These are phyloP conservation scores for Enteromius paludinosus DNA, from an alignment of 2,797 vertebrate genomes.

Conservation along the genomic window DNA sequence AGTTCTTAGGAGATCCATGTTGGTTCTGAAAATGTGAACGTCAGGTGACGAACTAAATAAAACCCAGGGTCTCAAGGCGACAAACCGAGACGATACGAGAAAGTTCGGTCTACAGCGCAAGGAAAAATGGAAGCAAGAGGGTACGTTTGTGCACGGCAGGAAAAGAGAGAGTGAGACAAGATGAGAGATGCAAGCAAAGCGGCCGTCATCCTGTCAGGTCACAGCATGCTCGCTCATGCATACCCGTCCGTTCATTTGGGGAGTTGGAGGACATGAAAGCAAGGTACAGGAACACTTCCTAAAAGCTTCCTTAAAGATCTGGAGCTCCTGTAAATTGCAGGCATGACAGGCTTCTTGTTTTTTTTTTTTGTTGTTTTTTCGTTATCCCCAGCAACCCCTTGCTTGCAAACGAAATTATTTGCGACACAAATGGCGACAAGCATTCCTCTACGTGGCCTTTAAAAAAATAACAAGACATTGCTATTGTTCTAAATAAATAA, in stretches of 20 bases:
- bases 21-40: neutral
- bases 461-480: neutral
- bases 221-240: slow-evolving; percentile 60
- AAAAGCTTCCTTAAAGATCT: slow-evolving; percentile 35
- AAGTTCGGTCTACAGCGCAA: slow-evolving; percentile 12
- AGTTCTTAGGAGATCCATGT: slow-evolving; percentile 5
- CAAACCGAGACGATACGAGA: neutral
- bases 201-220: slow-evolving; percentile 64
- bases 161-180: slow-evolving; percentile 7
- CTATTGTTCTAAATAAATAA: neutral
- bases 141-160: neutral
- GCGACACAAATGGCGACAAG: neutral
- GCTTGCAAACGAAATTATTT: neutral
- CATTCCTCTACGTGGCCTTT: too few relatives aligned
- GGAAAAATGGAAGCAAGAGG: slow-evolving; percentile 16
- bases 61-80: slow-evolving; percentile 1
- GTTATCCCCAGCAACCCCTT: neutral
- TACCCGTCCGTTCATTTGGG: slow-evolving; percentile 51
- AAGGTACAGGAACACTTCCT: slow-evolving; percentile 24
- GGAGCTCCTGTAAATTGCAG: neutral
- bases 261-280: slow-evolving; percentile 48
- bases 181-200: slow-evolving; percentile 14
- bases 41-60: slow-evolving; percentile 23
- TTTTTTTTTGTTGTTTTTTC: neutral
- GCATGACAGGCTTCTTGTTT: neutral